These are phyloP conservation scores for Rhabdophis nuchalis DNA, from an alignment of 2,797 vertebrate genomes.

Conservation along the genomic window DNA sequence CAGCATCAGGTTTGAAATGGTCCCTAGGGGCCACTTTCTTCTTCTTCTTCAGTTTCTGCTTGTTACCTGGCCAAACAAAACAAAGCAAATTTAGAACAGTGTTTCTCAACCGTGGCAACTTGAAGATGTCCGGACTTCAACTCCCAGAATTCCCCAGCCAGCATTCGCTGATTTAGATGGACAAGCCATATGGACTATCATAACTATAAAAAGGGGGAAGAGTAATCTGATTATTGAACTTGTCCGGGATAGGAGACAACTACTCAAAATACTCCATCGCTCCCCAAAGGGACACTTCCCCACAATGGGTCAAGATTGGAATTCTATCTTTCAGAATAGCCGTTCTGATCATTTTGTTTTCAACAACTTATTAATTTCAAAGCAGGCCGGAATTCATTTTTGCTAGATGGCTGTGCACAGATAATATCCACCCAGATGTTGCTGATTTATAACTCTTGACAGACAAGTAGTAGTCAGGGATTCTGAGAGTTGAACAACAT, in stretches of 20 bases:
- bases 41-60: conserved; percentile 72
- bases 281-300: accelerated
- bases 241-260: background rate
- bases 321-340: background rate
- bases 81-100: background rate
- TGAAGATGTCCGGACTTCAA: too few species aligned
- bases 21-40: conserved; percentile 1
- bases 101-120: too few species aligned
- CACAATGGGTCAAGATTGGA: background rate
- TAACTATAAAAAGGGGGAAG: background rate
- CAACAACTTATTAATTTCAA: background rate
- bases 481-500: background rate
- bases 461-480: background rate
- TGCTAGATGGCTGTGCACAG: background rate
- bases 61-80: conserved; percentile 67
- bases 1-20: conserved; percentile 8
- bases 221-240: too few species aligned
- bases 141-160: too few species aligned
- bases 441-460: background rate
- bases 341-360: background rate
- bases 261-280: background rate
- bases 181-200: accelerated
- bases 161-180: too few species aligned
- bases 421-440: background rate
- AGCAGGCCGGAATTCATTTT: background rate